phyloP scores from a whole-genome alignment of 2,113 vertebrate species.

The Cephalopholis sonnerati region DNA sequence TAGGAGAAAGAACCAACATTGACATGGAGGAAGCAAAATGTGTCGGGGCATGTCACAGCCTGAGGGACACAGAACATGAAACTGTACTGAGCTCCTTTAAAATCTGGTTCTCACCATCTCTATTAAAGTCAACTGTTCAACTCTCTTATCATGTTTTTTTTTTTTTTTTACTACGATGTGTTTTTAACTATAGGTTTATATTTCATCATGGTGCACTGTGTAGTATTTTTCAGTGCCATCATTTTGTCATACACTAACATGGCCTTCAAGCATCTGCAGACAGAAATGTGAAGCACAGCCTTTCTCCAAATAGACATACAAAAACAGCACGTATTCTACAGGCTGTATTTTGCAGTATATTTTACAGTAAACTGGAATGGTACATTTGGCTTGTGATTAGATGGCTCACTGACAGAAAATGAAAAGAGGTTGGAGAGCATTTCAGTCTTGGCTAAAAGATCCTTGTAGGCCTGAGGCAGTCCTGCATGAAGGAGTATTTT shows the following conservation, averaged over 20 bases:
- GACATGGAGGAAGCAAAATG: background rate
- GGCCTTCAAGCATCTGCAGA: background rate
- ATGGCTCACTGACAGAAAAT: constrained; percentile 5
- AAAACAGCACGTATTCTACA: background rate
- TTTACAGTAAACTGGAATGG: background rate
- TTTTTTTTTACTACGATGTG: too few relatives aligned
- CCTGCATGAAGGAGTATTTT: constrained; percentile 5
- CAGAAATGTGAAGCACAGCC: background rate
- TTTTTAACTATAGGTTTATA: background rate
- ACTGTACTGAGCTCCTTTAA: background rate
- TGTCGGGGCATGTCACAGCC: background rate
- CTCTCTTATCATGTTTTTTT: background rate
- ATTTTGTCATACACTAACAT: background rate
- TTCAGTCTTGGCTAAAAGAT: constrained; percentile 10
- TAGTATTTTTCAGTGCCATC: background rate
- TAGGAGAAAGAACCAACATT: background rate
- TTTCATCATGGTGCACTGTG: background rate
- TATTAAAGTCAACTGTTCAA: background rate
- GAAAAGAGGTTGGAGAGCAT: constrained; percentile 18
- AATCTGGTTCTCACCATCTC: background rate
- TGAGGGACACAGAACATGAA: background rate
- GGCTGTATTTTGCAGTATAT: background rate
- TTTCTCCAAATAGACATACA: background rate
- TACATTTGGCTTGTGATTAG: background rate
- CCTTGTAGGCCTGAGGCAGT: constrained; percentile 23